Evolutionary conservation across 2,113 vertebrate species (phyloP), one percentile per base, ranked within the genome.

Genomic region (Chaetorhynchus papuensis): DNA sequence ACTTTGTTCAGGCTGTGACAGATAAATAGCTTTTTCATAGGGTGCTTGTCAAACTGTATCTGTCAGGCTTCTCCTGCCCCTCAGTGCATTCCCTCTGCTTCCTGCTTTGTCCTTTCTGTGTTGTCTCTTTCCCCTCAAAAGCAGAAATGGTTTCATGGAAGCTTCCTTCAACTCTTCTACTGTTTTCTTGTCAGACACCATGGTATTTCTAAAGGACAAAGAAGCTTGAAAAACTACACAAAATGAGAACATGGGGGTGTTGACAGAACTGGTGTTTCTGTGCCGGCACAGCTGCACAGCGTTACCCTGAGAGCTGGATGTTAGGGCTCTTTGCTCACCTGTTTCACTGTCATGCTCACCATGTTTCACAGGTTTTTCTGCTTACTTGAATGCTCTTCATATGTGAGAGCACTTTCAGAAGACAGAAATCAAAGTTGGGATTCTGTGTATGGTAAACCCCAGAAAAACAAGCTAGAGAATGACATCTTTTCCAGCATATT

Each of bases 201-300:
- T 16, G 56, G 27, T 86, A 39, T 83, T 90, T 95, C 64, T 92
- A 92, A 90, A 88, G 92, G 91, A 83, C 63, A 90, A 93, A 90
- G 83, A 24, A 50, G 50, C 50, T 10, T 54, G 68, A 47, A 80
- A 91, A 86, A 27, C 19, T 10, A 8, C 56, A 11, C n/a, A 21
- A 70, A 74, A 31, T 61, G 82, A 54, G 65, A 75, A 45, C 86
- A 74, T 7, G 47, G 39, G 28, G 45, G 37, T 45, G 57, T 35
- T 94, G 81, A 33, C 78, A 88, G 79, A 64, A 4, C 9, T 47
- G 2, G 0, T 50, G 64, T 70, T 57, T 18, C 41, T 54, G 52
- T 70, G 66, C 30, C 4, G 81, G 50, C 41, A 4, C n/a, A 11
- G 13, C 70, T 60, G 65, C 90, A 27, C 69, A 19, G 69, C 6